These are phyloP conservation scores for Crocodylus rhombifer DNA, from an alignment of 2,797 vertebrate species.

Conservation along the genomic window DNA sequence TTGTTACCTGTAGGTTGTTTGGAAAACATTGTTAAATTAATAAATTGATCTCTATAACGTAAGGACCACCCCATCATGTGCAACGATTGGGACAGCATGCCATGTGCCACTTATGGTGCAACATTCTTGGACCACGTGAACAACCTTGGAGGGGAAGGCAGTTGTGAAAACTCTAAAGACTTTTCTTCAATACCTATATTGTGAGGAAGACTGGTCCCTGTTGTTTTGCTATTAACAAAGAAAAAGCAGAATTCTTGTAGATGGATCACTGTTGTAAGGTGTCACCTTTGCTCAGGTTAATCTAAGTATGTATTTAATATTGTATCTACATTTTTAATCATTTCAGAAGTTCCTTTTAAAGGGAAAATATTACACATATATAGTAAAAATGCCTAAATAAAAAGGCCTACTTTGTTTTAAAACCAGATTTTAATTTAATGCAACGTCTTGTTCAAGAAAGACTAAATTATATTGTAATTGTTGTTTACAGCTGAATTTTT, in stretches of 20 bases:
- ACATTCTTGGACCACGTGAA: neutral
- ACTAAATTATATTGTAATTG: slow-evolving; percentile 14
- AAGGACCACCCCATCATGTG: neutral
- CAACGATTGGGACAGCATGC: neutral
- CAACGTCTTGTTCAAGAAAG: neutral
- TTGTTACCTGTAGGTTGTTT: neutral
- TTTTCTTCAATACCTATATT: neutral
- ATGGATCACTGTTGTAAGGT: neutral
- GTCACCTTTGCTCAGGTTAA: slow-evolving; percentile 6
- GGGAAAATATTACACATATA: neutral
- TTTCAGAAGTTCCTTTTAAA: neutral
- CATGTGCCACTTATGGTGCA: neutral
- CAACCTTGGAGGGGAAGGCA: neutral
- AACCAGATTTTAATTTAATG: neutral
- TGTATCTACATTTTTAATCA: neutral
- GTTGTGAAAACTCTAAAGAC: slow-evolving; percentile 21
- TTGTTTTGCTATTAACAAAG: neutral
- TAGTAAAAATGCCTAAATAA: neutral
- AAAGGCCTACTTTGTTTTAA: neutral
- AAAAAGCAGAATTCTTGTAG: neutral
- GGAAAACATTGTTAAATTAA: neutral
- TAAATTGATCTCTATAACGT: neutral
- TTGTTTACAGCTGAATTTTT: neutral
- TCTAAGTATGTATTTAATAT: neutral
- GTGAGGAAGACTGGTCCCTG: neutral